These are phyloP conservation scores for Seriola aureovittata DNA, from an alignment of 2,113 vertebrate species.

Conservation along the genomic window DNA sequence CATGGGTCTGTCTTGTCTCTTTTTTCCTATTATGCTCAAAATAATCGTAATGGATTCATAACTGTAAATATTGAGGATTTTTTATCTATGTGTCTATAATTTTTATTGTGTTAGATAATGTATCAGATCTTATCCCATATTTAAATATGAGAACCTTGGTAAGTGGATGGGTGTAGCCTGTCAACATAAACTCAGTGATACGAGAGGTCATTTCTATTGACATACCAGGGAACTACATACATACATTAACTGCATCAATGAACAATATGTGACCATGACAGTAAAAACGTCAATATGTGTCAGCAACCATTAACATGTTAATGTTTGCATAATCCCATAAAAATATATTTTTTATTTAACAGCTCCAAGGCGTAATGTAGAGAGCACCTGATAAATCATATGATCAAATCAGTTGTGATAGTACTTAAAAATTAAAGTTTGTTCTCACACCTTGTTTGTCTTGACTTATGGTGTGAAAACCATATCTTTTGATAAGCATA, in stretches of 20 bases:
- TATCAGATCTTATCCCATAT: not conserved
- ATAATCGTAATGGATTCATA: not conserved
- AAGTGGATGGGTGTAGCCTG: slow-evolving; percentile 27
- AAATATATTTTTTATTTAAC: slow-evolving; percentile 17
- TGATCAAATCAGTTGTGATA: not conserved
- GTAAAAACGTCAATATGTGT: slow-evolving; percentile 53
- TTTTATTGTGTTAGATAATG: not conserved
- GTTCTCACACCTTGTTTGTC: not conserved
- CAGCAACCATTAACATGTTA: slow-evolving; percentile 31
- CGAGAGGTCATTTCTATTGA: slow-evolving; percentile 54
- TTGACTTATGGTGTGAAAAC: not conserved
- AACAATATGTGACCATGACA: slow-evolving; percentile 48
- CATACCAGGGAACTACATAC: slow-evolving; percentile 43
- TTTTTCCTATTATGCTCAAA: not conserved
- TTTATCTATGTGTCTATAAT: not conserved
- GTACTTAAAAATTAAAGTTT: not conserved
- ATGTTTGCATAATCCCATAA: slow-evolving; percentile 32
- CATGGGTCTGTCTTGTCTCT: not conserved
- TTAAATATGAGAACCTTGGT: slow-evolving; percentile 24
- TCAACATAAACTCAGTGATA: slow-evolving; percentile 44
- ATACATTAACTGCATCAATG: slow-evolving; percentile 58
- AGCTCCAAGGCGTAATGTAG: not conserved
- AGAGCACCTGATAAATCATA: not conserved
- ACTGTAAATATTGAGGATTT: not conserved
- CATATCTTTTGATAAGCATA: not conserved